Evolutionary conservation across 2,113 vertebrate species (phyloP), one percentile per base, ranked within the genome.

Genomic region (Prietella phreatophila): DNA sequence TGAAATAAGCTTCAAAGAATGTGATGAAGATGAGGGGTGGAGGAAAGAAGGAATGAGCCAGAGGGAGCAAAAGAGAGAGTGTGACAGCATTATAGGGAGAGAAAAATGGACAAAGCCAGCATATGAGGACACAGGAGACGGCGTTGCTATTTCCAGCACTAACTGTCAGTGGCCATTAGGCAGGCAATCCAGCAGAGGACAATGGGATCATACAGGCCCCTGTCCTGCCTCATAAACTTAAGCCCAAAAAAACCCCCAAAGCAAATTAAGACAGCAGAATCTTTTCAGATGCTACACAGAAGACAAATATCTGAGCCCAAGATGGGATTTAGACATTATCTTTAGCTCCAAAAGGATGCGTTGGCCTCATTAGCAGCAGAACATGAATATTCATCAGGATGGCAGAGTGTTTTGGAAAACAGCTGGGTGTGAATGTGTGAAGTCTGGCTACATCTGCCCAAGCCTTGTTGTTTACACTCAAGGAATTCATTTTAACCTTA

Each of bases 121-220:
- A 86, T 56, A 85, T 88, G 88, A 58, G 92, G 89, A 86, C 90
- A 90, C 82, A 90, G 92, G 91, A 92, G 90, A 89, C 91, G 85
- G 81, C 56, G 83, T 85, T 91, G 89, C 94, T 95, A 93, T 95
- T 95, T 95, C 93, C 91, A 93, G 93, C 92, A 85, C 78, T 88
- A 92, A 94, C 93, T 95, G 95, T 96, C 95, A 95, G 93, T 90
- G 91, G 87, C 92, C 91, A 95, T 95, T 95, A 95, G 93, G 92
- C 92, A 92, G 92, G 93, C 93, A 94, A 94, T 96, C 93, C 93
- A 94, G 93, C 94, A 95, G 92, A 93, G 92, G 92, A 94, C 91
- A 94, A 94, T 93, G 93, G 94, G 94, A 94, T 95, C 94, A 95
- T 94, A 93, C 94, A 95, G 95, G 94, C 94, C 92, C 91, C 92